A percentile compares a stretch with the other conserved stretches of the same genome.
These are phyloP conservation scores for Stegophylla sp. DNA, from an alignment of 2,888 invertebrate genomes.

Conservation along the genomic window DNA sequence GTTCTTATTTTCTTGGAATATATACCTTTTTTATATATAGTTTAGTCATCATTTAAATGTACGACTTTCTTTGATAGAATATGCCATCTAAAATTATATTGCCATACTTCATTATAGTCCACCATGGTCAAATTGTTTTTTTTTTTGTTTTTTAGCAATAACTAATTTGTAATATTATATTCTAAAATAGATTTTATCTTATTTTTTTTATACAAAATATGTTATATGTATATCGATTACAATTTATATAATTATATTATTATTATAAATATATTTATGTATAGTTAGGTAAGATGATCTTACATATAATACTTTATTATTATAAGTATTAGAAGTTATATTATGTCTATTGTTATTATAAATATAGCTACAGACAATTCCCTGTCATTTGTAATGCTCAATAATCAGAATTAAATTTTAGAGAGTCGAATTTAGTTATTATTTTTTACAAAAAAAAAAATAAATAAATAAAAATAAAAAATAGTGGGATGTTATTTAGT, in stretches of 20 bases:
- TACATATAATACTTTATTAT: constrained; percentile 14
- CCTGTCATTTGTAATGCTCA: constrained; percentile 48
- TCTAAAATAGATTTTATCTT: constrained; percentile 55
- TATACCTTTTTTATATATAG: neutral
- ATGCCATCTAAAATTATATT: neutral
- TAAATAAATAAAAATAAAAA: neutral
- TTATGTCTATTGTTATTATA: constrained; percentile 24
- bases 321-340: constrained; percentile 14
- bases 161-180: constrained; percentile 36
- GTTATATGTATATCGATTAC: constrained; percentile 22
- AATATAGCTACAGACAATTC: constrained; percentile 37
- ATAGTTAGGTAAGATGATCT: constrained; percentile 19
- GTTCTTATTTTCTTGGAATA: neutral
- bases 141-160: constrained; percentile 46
- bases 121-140: constrained; percentile 5
- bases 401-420: constrained; percentile 56
- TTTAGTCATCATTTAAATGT: neutral
- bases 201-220: constrained; percentile 27
- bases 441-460: constrained; percentile 1
- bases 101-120: neutral
- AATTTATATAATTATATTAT: constrained; percentile 29
- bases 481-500: constrained; percentile 18
- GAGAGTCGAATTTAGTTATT: constrained; percentile 45
- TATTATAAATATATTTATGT: constrained; percentile 36
- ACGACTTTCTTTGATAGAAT: neutral